phyloP scores from a whole-genome alignment of 2,888 invertebrate species.

The Chesias legatella region DNA sequence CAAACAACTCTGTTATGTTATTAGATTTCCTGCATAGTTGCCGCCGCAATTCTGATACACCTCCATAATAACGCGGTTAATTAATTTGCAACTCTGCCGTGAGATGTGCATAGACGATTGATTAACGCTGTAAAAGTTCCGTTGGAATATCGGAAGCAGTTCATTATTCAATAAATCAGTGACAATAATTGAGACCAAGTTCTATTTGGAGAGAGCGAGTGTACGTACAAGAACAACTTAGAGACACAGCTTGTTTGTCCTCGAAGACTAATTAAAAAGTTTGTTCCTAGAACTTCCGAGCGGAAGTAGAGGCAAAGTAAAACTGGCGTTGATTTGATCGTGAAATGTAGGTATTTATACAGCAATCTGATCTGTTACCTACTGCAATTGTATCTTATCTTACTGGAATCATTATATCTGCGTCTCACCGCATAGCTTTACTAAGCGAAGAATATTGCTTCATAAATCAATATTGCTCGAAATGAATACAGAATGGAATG shows the following conservation, averaged over 20 bases:
- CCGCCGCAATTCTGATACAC: conserved; percentile 48
- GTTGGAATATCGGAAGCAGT: conserved; percentile 34
- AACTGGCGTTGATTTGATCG: conserved; percentile 56
- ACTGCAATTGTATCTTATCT: conserved; percentile 8
- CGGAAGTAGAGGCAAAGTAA: conserved; percentile 61
- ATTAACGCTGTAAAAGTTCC: conserved; percentile 36
- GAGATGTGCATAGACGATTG: conserved; percentile 39
- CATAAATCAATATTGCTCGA: too few species aligned
- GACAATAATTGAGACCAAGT: conserved; percentile 37
- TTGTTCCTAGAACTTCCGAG: conserved; percentile 66
- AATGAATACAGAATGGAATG: too few species aligned
- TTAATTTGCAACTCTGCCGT: conserved; percentile 41
- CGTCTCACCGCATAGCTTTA: too few species aligned
- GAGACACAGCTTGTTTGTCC: conserved; percentile 76
- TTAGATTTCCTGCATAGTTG: conserved; percentile 61
- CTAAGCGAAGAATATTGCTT: too few species aligned
- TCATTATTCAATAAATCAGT: conserved; percentile 43
- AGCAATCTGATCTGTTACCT: conserved; percentile 35
- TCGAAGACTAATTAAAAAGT: conserved; percentile 80
- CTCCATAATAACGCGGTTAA: conserved; percentile 46
- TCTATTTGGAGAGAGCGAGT: conserved; percentile 46
- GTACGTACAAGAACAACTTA: conserved; percentile 54
- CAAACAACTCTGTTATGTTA: conserved; percentile 69
- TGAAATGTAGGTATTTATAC: conserved; percentile 53
- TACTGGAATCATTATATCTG: too few species aligned